Evolutionary conservation across 2,113 vertebrate genomes (phyloP).

Genomic region (Cichladusa arquata): DNA sequence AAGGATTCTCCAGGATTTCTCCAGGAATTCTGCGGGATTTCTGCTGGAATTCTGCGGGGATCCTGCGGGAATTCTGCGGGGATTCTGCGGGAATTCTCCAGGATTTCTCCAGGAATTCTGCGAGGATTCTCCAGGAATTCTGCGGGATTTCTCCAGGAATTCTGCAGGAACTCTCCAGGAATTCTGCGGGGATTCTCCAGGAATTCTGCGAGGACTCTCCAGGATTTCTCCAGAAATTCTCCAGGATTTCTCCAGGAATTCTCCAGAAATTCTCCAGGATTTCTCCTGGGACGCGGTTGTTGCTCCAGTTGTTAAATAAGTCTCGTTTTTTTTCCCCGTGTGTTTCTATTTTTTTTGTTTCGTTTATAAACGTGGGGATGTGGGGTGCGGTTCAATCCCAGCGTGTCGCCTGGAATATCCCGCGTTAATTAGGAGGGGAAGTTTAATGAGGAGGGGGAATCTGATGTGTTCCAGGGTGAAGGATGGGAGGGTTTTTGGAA

Average conservation of each 20-base stretch:
- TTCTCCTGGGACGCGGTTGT: accelerated
- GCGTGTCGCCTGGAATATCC: not conserved
- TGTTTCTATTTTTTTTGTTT: not conserved
- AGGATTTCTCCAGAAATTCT: too few relatives aligned
- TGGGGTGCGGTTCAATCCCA: not conserved
- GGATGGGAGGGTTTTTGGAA: not conserved
- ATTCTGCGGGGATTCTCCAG: too few relatives aligned
- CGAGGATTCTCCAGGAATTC: too few relatives aligned
- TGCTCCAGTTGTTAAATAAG: not conserved
- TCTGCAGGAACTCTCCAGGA: too few relatives aligned
- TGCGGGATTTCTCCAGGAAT: too few relatives aligned
- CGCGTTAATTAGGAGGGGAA: not conserved
- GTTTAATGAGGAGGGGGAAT: not conserved
- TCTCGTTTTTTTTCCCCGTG: accelerated
- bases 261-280: too few relatives aligned
- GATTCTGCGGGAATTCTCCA: not conserved
- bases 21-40: too few relatives aligned
- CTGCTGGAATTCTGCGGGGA: not conserved
- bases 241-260: too few relatives aligned
- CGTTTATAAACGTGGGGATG: not conserved
- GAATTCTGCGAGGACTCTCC: too few relatives aligned
- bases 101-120: too few relatives aligned
- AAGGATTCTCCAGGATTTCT: too few relatives aligned
- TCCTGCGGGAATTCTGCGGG: not conserved
- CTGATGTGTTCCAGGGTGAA: not conserved